phyloP scores from a whole-genome alignment of 2,888 invertebrate species.

The Rhimphoctona megacephalus region DNA sequence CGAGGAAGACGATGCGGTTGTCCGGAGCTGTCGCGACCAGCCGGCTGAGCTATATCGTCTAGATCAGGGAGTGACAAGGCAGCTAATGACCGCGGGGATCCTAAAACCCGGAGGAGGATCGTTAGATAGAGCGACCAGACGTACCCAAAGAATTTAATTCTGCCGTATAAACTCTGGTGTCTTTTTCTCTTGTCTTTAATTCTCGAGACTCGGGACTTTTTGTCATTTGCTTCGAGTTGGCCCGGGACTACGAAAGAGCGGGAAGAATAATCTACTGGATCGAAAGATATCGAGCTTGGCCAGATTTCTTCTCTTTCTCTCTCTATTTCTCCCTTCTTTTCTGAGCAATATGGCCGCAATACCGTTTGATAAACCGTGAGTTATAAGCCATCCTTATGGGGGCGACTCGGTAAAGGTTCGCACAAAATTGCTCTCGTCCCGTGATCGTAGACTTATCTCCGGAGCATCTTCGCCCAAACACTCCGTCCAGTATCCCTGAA shows the following conservation, averaged over 20 bases:
- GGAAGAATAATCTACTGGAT: conserved; percentile 54
- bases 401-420: conserved; percentile 2
- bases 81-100: conserved; percentile 65
- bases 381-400: conserved; percentile 8
- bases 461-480: conserved; percentile 76
- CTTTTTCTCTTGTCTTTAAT: conserved; percentile 47
- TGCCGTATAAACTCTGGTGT: conserved; percentile 27
- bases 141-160: conserved; percentile 33
- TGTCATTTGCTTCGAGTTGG: conserved; percentile 52
- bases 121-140: conserved; percentile 54
- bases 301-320: conserved; percentile 33
- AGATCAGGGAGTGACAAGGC: conserved; percentile 64
- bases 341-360: conserved; percentile 2
- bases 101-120: conserved; percentile 57
- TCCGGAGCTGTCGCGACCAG: conserved; percentile 29
- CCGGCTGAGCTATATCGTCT: conserved; percentile 64
- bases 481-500: conserved; percentile 52
- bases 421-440: conserved; percentile 4
- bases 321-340: conserved; percentile 13
- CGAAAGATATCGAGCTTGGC: conserved; percentile 52
- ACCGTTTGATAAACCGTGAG: conserved; percentile 18
- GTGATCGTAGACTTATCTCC: conserved; percentile 76
- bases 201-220: conserved; percentile 52
- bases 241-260: conserved; percentile 25
- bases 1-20: conserved; percentile 28